Conservation (phyloP, 2,113 vertebrate species). For the Balaeniceps rex region DNA sequence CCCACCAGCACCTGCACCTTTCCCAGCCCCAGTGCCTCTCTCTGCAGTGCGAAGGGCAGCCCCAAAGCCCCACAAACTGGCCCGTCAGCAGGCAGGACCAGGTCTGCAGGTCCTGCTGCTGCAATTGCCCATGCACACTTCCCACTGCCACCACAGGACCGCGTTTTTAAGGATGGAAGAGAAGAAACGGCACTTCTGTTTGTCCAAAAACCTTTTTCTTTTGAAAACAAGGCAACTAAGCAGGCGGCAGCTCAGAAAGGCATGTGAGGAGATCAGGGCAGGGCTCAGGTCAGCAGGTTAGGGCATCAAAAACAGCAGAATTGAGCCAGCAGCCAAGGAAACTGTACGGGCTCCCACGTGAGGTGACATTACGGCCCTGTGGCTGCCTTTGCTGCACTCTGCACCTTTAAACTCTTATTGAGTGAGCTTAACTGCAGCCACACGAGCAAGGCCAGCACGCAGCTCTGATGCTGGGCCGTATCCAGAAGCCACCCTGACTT, state of each 20-base stretch:
- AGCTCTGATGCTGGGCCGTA: neutral
- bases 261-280: neutral
- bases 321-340: neutral
- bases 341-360: rapidly evolving
- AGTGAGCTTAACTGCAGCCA: neutral
- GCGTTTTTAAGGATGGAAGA: neutral
- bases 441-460: neutral
- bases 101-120: neutral
- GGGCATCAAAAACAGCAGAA: conserved; percentile 24
- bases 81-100: neutral
- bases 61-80: neutral
- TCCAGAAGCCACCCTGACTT: neutral
- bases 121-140: neutral
- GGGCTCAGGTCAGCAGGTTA: conserved; percentile 13
- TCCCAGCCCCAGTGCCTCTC: neutral
- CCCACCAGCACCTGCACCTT: neutral
- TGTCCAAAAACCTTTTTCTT: neutral
- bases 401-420: conserved; percentile 3
- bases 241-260: neutral
- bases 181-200: neutral
- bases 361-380: neutral
- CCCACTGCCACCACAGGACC: neutral
- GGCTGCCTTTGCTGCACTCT: neutral
- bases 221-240: neutral
- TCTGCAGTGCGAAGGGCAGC: rapidly evolving